Conservation (phyloP, 2,113 vertebrate genomes). For the Urocitellus parryii region DNA sequence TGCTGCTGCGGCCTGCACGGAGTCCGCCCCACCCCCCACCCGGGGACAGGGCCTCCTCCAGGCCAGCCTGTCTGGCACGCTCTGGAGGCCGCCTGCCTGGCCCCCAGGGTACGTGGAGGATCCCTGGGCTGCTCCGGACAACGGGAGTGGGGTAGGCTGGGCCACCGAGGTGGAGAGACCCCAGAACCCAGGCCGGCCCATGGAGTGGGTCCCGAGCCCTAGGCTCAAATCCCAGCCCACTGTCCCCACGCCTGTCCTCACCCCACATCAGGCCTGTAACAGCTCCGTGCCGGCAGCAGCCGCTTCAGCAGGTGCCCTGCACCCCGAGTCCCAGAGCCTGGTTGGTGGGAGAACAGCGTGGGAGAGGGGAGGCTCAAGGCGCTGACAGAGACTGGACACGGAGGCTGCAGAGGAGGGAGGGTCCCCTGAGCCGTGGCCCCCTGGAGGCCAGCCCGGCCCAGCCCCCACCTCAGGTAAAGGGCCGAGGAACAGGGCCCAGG, state of each 20-base stretch:
- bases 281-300: too few relatives aligned
- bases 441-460: not conserved
- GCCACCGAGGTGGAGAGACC: not conserved
- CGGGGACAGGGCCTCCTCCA: not conserved
- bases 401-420: too few relatives aligned
- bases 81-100: too few relatives aligned
- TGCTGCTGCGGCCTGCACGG: not conserved
- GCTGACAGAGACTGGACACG: not conserved
- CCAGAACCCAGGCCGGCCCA: not conserved
- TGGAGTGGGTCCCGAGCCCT: not conserved
- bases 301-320: not conserved
- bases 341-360: not conserved
- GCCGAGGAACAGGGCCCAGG: not conserved
- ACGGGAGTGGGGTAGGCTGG: too few relatives aligned
- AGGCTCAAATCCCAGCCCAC: not conserved
- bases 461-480: too few relatives aligned
- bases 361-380: not conserved
- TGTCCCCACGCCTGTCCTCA: too few relatives aligned
- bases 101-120: not conserved
- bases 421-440: too few relatives aligned
- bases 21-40: not conserved
- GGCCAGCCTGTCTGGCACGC: not conserved
- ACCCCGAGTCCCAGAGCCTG: not conserved
- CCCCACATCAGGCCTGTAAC: too few relatives aligned
- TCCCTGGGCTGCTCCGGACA: not conserved